A percentile compares a stretch with the other conserved stretches of the same genome.
Evolutionary conservation across 2,888 invertebrate genomes (phyloP).

Genomic region (Eilema caniola): DNA sequence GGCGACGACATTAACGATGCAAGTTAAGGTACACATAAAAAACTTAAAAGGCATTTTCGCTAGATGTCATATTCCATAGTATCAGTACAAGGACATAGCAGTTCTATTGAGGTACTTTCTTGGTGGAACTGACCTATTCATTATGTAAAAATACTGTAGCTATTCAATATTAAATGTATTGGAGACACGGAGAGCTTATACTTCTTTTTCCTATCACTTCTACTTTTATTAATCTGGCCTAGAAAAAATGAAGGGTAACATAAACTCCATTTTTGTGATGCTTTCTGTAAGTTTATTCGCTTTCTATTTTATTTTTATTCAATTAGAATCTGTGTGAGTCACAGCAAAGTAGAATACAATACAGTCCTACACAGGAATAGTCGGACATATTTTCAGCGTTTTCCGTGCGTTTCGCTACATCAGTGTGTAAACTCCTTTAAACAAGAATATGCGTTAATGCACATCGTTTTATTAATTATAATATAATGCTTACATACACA

Average conservation of each 20-base stretch:
- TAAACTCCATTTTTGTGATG: background rate
- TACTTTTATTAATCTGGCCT: background rate
- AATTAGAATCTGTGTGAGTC: background rate
- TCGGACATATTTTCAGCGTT: background rate
- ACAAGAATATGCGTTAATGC: constrained; percentile 25
- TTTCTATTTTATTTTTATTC: background rate
- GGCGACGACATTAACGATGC: no score
- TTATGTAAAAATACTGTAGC: background rate
- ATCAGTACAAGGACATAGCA: no score
- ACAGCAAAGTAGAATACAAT: background rate
- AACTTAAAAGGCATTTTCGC: no score
- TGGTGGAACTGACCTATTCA: background rate
- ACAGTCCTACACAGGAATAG: background rate
- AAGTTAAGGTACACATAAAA: no score
- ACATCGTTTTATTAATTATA: constrained; percentile 43
- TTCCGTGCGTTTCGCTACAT: background rate
- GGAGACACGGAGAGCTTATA: no score
- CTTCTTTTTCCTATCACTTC: background rate
- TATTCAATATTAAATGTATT: no score
- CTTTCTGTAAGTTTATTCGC: background rate
- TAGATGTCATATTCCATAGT: no score
- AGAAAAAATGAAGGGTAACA: background rate
- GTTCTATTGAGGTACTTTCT: no score
- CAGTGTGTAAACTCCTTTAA: constrained; percentile 14
- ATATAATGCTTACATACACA: constrained; percentile 48